phyloP scores from a whole-genome alignment of 92 coral and sea anemone genomes.

The Umimayanthus chanpuru region DNA sequence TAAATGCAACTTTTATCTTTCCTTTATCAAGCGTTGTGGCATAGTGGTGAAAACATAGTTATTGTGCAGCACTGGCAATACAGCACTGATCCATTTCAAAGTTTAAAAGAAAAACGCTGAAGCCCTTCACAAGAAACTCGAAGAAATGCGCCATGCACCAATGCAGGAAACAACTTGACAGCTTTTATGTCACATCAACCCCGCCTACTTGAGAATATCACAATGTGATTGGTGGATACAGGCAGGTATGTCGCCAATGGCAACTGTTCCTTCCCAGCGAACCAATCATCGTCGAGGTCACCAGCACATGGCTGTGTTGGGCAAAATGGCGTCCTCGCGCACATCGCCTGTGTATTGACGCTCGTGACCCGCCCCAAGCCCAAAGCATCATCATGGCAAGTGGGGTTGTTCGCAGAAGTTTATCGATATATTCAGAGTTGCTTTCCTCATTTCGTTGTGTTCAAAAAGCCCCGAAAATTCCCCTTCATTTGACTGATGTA shows the following conservation, averaged over 20 bases:
- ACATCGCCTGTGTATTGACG: constrained; percentile 65
- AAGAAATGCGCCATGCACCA: neutral
- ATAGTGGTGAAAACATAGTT: neutral
- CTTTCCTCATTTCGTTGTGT: constrained; percentile 57
- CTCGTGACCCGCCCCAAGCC: constrained; percentile 99
- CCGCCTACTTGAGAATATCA: constrained; percentile 14
- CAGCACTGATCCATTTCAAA: neutral
- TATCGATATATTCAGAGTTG: constrained; percentile 57
- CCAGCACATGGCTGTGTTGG: constrained; percentile 55
- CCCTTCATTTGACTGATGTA: constrained; percentile 26
- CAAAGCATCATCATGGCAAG: constrained; percentile 95
- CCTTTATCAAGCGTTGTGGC: neutral
- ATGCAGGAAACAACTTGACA: neutral
- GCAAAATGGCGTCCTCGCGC: constrained; percentile 97
- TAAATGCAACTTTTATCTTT: too few species aligned
- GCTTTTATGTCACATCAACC: constrained; percentile 1
- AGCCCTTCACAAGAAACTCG: neutral
- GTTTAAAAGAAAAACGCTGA: neutral
- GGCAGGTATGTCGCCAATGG: constrained; percentile 24
- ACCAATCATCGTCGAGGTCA: constrained; percentile 40
- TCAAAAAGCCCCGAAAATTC: constrained; percentile 47
- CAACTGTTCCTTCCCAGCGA: constrained; percentile 31
- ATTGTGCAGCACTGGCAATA: neutral
- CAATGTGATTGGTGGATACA: constrained; percentile 21
- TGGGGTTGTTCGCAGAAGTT: constrained; percentile 75